Percentiles rank a stretch among this genome's conserved stretches.
phyloP scores from a whole-genome alignment of 2,797 vertebrate species.

The Peromyscus nudipes region DNA sequence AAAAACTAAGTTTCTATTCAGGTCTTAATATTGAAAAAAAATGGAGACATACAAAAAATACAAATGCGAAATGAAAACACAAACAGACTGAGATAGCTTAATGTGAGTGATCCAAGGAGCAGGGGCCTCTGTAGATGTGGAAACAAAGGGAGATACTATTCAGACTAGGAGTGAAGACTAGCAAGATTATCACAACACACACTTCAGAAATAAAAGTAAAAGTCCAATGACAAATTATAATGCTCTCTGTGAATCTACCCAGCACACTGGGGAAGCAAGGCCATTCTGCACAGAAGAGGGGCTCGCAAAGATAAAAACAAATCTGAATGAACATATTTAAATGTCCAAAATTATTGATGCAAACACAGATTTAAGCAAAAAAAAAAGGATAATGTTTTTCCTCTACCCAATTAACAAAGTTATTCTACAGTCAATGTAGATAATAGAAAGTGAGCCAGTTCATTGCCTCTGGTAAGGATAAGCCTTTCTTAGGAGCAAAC shows the following conservation, averaged over 20 bases:
- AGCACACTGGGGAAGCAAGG: not conserved
- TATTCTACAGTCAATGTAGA: not conserved
- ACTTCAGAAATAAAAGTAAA: not conserved
- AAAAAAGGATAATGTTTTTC: not conserved
- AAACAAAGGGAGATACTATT: not conserved
- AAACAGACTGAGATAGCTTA: not conserved
- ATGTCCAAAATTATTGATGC: not conserved
- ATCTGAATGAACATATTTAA: not conserved
- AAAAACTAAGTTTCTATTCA: not conserved
- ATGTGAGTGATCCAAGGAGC: not conserved
- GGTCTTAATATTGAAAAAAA: not conserved
- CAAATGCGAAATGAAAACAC: not conserved
- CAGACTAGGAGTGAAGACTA: not conserved
- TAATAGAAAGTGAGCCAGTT: not conserved
- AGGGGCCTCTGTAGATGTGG: not conserved
- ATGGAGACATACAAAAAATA: not conserved
- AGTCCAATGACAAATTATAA: not conserved
- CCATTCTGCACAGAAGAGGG: fast-evolving
- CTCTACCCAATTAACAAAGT: not conserved
- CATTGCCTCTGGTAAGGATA: fast-evolving
- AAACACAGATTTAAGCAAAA: not conserved
- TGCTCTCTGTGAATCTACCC: not conserved
- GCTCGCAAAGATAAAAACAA: not conserved
- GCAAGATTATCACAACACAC: not conserved
- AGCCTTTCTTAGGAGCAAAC: not conserved